Base-by-base conservation (phyloP, 2,113 vertebrate species). In the Spea bombifrons region DNA sequence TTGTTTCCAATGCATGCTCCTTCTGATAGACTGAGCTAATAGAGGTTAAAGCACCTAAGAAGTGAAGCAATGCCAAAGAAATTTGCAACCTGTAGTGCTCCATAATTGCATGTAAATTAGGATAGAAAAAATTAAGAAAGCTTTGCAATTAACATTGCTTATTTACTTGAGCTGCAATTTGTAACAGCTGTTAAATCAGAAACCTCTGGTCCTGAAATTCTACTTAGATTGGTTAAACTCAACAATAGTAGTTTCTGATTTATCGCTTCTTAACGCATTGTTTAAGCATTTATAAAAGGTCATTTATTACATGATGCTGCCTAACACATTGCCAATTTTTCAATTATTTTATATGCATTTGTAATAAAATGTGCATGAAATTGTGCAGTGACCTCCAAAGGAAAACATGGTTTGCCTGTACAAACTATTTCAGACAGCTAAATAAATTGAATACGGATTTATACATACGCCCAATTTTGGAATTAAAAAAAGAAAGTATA, bases 121-220 rank as follows among this genome's bases (percentile, higher is more conserved):
- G 48, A 44, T 72, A 43, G 59, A 78, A 78, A 30, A 71, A 64
- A 78, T 78, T 63, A 78, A 73, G 77, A 66, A 79, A 48, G 77
- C 77, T 73, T 78, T 53, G 63, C 77, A 79, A 79, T 79, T 79
- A 79, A 53, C 77, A 73, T 79, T 79, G 70, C 77, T 79, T 79
- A 79, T 79, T 73, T 73, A 79, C 70, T 66, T 73, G 69, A 69
- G 77, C 71, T 66, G 70, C 30, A 79, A 73, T 79, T 79, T 79
- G 47, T 45, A 71, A 45, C 70, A 73, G 77, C 66, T 79, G 77
- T 79, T 79, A 79, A 79, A 73, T 66, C 77, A 66, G 63, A 79
- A 79, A 66, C 71, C 70, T 73, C 49, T 52, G 65, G 61, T 70
- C 61, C 50, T 16, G 73, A 79, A 79, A 79, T 79, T 73, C 59